Evolutionary conservation across 2,113 vertebrate species (phyloP).

Genomic region (Malurus cyaneus): DNA sequence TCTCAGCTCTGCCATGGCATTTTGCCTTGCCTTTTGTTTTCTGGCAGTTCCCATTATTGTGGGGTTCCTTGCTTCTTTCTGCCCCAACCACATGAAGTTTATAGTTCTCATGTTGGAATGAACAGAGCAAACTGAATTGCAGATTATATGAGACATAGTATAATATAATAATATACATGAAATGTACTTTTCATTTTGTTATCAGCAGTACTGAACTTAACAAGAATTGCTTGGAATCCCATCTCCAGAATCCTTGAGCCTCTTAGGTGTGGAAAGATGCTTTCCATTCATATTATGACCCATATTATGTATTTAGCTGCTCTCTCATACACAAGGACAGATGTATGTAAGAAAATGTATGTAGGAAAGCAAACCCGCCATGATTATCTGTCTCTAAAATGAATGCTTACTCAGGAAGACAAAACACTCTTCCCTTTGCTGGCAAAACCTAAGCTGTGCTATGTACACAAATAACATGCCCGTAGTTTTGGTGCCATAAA

Average conservation of each 20-base stretch:
- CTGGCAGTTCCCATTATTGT: not conserved
- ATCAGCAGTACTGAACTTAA: not conserved
- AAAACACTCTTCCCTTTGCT: not conserved
- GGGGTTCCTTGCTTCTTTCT: not conserved
- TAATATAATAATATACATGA: not conserved
- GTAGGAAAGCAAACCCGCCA: slow-evolving; percentile 22
- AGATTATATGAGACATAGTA: not conserved
- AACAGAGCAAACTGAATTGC: not conserved
- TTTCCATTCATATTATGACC: slow-evolving; percentile 2
- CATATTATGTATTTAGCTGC: not conserved
- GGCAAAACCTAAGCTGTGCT: not conserved
- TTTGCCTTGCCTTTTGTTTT: not conserved
- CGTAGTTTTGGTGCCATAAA: slow-evolving; percentile 51
- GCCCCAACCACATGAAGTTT: not conserved
- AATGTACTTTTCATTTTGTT: not conserved
- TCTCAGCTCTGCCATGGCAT: not conserved
- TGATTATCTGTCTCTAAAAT: not conserved
- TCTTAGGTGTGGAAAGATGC: not conserved
- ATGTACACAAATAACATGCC: not conserved
- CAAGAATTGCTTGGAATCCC: not conserved
- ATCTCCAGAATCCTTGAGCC: not conserved
- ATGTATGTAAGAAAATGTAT: not conserved
- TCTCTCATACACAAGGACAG: not conserved
- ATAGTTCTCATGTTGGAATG: not conserved
- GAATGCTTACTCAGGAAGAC: not conserved